Percentiles rank a stretch among this genome's conserved stretches.
These are phyloP conservation scores for Antheraea yamamai DNA, from an alignment of 2,888 invertebrate genomes.

Conservation along the genomic window DNA sequence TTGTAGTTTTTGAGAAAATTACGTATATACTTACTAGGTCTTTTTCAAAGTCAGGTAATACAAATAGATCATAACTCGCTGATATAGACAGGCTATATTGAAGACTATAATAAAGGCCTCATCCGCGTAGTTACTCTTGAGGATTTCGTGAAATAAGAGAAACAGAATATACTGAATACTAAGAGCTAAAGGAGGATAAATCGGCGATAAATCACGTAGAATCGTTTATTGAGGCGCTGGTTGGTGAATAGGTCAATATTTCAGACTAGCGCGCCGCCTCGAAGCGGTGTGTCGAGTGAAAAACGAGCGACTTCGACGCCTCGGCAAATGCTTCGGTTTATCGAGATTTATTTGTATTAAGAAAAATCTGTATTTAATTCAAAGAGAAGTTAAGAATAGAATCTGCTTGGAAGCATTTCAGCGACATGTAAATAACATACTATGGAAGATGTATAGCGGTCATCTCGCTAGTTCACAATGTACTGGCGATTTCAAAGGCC, in stretches of 20 bases:
- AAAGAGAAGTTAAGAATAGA: background rate
- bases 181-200: conserved; percentile 20
- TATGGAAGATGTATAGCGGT: too few species aligned
- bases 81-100: background rate
- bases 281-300: background rate
- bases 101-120: background rate
- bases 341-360: background rate
- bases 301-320: background rate
- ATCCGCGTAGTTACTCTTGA: background rate
- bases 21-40: too few species aligned
- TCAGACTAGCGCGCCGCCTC: background rate
- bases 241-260: background rate
- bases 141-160: conserved; percentile 27
- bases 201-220: background rate
- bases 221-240: conserved; percentile 4
- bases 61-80: too few species aligned
- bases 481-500: too few species aligned
- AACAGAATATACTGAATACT: conserved; percentile 2
- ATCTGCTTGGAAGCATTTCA: too few species aligned
- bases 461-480: too few species aligned
- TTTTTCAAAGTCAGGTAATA: too few species aligned
- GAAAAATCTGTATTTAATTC: background rate
- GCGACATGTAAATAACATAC: too few species aligned
- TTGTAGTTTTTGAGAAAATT: too few species aligned
- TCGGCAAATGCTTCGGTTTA: background rate